These are phyloP conservation scores for Oncorhynchus keta DNA, from an alignment of 2,113 vertebrate species.

Conservation along the genomic window DNA sequence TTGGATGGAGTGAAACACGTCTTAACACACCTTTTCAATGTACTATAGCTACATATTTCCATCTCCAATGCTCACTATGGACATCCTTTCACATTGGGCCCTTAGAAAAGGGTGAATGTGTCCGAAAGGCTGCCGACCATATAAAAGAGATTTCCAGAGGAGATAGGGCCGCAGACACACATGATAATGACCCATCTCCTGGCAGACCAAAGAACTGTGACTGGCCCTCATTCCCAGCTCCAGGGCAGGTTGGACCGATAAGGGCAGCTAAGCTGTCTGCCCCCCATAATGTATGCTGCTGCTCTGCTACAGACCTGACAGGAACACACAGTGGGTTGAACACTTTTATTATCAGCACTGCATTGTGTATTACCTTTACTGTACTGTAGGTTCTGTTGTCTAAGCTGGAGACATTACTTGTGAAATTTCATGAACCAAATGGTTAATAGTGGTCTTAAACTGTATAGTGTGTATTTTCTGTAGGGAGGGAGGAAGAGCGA, in stretches of 20 bases:
- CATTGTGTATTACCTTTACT: neutral
- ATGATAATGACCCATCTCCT: constrained; percentile 63
- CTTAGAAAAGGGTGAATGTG: neutral
- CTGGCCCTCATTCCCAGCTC: constrained; percentile 43
- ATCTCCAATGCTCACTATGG: neutral
- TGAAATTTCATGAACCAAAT: neutral
- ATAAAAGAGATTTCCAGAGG: constrained; percentile 52
- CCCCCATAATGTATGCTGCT: neutral
- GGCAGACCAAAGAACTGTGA: constrained; percentile 59
- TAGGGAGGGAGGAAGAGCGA: neutral
- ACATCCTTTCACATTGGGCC: neutral
- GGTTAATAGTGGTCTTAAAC: neutral
- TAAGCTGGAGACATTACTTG: neutral
- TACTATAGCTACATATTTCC: neutral
- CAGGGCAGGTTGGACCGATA: constrained; percentile 53
- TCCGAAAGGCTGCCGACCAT: constrained; percentile 19
- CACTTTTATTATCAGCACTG: neutral
- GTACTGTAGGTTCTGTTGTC: neutral
- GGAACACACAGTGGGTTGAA: too few relatives aligned
- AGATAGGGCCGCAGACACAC: constrained; percentile 55
- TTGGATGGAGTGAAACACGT: neutral
- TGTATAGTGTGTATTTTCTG: neutral
- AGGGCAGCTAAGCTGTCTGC: constrained; percentile 29
- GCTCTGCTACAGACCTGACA: neutral
- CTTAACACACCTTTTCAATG: neutral